phyloP scores from a whole-genome alignment of 2,888 invertebrate species.

The Caenorhabditis zanzibari region DNA sequence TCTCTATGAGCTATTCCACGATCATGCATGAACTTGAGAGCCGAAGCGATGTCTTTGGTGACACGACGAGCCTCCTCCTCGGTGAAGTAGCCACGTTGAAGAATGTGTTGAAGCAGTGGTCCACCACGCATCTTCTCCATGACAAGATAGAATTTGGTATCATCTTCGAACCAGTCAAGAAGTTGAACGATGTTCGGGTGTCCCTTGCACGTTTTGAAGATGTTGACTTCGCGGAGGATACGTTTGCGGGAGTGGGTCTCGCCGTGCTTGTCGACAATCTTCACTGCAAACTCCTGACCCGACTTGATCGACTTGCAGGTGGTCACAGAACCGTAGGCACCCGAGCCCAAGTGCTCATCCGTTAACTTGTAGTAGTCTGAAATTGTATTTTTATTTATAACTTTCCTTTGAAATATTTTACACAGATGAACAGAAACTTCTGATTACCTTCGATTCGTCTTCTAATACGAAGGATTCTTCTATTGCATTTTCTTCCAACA shows the following conservation, averaged over 20 bases:
- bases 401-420: too few species aligned
- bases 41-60: slow-evolving; percentile 94
- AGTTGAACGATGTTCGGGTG: slow-evolving; percentile 98
- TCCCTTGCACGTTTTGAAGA: slow-evolving; percentile 97
- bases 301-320: slow-evolving; percentile 86
- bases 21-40: slow-evolving; percentile 95
- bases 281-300: slow-evolving; percentile 96
- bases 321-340: slow-evolving; percentile 88
- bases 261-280: slow-evolving; percentile 84
- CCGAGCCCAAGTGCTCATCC: slow-evolving; percentile 96
- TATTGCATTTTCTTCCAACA: slow-evolving; percentile 20
- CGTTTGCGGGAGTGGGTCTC: slow-evolving; percentile 95
- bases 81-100: slow-evolving; percentile 91
- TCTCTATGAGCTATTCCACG: slow-evolving; percentile 93
- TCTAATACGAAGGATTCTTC: slow-evolving; percentile 2
- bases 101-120: slow-evolving; percentile 94
- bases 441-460: slow-evolving; percentile 40
- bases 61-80: slow-evolving; percentile 97
- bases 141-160: slow-evolving; percentile 92
- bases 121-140: slow-evolving; percentile 98
- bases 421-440: background rate
- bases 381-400: slow-evolving; percentile 72
- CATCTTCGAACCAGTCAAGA: slow-evolving; percentile 87
- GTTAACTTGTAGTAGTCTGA: slow-evolving; percentile 95
- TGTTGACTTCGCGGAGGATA: slow-evolving; percentile 98